Conservation (phyloP, 2,888 invertebrate genomes). For the Mesoligia furuncula region DNA sequence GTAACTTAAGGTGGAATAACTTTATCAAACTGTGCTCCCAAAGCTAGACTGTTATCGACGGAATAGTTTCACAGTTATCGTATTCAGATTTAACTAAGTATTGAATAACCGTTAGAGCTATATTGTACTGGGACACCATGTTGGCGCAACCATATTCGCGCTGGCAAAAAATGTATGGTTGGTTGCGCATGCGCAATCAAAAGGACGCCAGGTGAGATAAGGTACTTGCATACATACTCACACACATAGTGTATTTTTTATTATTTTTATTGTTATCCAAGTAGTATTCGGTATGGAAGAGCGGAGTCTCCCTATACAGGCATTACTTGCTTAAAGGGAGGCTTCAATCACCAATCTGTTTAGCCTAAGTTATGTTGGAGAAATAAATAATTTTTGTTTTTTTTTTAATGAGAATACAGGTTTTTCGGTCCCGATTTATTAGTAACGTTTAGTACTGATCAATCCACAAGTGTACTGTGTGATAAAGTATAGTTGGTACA, state of each 20-base stretch:
- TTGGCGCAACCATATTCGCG: background rate
- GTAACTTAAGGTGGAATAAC: conserved; percentile 26
- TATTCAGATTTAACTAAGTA: conserved; percentile 32
- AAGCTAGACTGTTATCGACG: conserved; percentile 11
- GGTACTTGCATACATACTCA: background rate
- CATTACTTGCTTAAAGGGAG: no score
- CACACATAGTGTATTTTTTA: no score
- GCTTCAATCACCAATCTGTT: no score
- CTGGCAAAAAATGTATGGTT: background rate
- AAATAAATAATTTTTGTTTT: no score
- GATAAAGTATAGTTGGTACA: background rate
- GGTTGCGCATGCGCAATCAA: background rate
- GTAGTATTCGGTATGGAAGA: no score
- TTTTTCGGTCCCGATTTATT: background rate
- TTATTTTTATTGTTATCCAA: no score
- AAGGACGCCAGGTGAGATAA: background rate
- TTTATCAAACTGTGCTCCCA: conserved; percentile 33
- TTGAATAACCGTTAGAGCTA: background rate
- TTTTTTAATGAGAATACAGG: no score
- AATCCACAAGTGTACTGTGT: background rate
- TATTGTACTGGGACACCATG: background rate
- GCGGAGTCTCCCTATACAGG: no score
- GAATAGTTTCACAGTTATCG: conserved; percentile 23
- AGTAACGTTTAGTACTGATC: background rate
- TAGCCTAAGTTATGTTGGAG: no score